Base-by-base conservation (phyloP, 2,797 vertebrate species). In the Pangasius krempfi region DNA sequence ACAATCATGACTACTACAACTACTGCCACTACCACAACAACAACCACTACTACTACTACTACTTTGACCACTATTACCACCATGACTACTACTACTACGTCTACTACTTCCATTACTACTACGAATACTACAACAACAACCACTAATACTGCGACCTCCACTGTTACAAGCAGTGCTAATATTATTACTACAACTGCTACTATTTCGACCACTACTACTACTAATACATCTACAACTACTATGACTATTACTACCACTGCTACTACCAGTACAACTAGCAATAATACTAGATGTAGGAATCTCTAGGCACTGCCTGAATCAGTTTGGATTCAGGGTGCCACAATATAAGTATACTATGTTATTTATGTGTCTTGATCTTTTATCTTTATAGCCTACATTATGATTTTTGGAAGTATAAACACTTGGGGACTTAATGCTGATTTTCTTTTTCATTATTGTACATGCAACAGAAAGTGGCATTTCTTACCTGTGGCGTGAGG, bases 401-500 rank as follows among this genome's bases (percentile, higher is more conserved):
- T 27, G 0, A 40, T 37, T 58, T 56, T 12, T 22, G n/a, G n/a
- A 12, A 37, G 9, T 22, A 58, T 22, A 20, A 33, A 10, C 6
- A 79, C 14, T 8, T 79, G n/a, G 40, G n/a, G 14, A 30, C 76
- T 20, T 76, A 12, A 76, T 30, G 16, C 44, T 83, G 20, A 83
- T 47, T 68, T 70, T 0, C 20, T 54, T 7, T 37, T 13, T 40
- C 52, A 30, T 64, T 33, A 18, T 3, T 3, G 33, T 58, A 80
- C 18, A 18, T 33, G 64, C 5, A 16, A 37, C 13, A 60, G 33
- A 40, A 44, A 66, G n/a, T 52, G 44, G 30, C 12, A 37, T 25
- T 22, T 83, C 91, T 93, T 30, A 96, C 96, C 95, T 96, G 92
- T 50, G 93, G 94, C 87, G 96, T 96, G 91, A 95, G 86, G 56